These are phyloP conservation scores for Timema cristinae DNA, from an alignment of 2,888 invertebrate genomes.

Conservation along the genomic window DNA sequence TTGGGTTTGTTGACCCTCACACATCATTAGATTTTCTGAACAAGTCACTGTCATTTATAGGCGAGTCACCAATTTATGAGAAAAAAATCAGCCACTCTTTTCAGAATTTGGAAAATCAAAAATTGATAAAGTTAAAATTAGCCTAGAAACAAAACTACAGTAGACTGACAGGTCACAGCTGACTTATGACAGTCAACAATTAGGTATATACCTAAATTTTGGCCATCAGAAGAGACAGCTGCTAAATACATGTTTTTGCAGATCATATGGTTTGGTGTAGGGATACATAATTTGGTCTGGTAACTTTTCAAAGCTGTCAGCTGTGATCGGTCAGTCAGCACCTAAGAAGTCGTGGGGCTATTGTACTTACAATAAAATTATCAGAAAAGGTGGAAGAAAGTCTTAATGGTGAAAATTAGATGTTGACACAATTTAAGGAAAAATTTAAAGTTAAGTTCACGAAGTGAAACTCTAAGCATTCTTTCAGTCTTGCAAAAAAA, in stretches of 20 bases:
- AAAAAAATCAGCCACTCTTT: conserved; percentile 2
- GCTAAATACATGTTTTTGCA: too few relatives aligned
- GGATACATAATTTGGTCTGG: too few relatives aligned
- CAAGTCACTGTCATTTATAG: conserved; percentile 4
- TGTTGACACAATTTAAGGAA: background rate
- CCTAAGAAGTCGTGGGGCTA: too few relatives aligned
- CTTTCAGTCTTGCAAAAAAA: background rate
- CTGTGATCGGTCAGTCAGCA: too few relatives aligned
- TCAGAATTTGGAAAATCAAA: background rate
- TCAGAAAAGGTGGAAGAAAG: background rate
- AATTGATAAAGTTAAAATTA: background rate
- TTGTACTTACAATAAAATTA: background rate
- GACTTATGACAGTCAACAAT: too few relatives aligned
- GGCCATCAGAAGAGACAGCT: too few relatives aligned
- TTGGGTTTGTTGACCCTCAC: background rate
- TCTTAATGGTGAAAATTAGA: background rate
- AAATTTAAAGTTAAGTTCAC: background rate
- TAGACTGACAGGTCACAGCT: too few relatives aligned
- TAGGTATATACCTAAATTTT: too few relatives aligned
- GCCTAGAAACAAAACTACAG: conserved; percentile 5
- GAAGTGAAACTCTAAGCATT: background rate
- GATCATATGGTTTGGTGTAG: too few relatives aligned
- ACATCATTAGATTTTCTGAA: conserved; percentile 9
- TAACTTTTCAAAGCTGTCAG: too few relatives aligned
- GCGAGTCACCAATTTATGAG: background rate